These are phyloP conservation scores for Dicyrtoma fusca DNA, from an alignment of 2,888 invertebrate species.

Conservation along the genomic window DNA sequence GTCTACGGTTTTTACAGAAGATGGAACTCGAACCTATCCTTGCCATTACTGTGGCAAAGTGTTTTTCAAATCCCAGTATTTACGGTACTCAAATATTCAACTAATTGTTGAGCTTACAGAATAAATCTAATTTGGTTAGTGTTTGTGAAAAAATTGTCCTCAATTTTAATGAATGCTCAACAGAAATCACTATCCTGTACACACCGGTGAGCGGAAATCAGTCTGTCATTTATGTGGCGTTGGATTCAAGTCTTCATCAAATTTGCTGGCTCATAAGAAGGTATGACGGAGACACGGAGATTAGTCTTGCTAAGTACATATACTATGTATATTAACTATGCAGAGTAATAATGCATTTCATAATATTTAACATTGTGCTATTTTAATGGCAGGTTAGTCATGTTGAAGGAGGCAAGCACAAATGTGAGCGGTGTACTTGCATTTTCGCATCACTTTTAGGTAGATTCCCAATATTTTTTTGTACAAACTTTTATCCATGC, in stretches of 20 bases:
- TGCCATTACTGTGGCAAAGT: constrained; percentile 30
- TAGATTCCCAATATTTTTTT: constrained; percentile 9
- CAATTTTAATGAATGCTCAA: background rate
- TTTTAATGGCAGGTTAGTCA: constrained; percentile 21
- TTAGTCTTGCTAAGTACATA: too few species aligned
- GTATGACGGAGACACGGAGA: too few species aligned
- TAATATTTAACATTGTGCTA: too few species aligned
- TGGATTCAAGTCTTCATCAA: constrained; percentile 32
- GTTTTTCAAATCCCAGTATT: constrained; percentile 31
- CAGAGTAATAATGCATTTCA: background rate
- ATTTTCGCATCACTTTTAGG: constrained; percentile 25
- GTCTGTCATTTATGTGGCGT: constrained; percentile 31
- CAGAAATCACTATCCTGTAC: constrained; percentile 33
- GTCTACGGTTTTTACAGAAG: constrained; percentile 1
- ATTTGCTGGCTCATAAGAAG: constrained; percentile 35
- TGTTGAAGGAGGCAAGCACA: constrained; percentile 19
- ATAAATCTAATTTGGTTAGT: too few species aligned
- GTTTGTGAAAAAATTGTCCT: too few species aligned
- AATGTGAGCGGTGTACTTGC: constrained; percentile 30
- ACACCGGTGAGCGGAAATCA: constrained; percentile 24
- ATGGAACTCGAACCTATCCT: constrained; percentile 22
- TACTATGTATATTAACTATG: too few species aligned
- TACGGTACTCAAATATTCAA: constrained; percentile 15
- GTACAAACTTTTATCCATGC: background rate
- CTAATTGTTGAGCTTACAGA: too few species aligned